Base-by-base conservation (phyloP, 2,113 vertebrate species). In the Oryzias curvinotus region DNA sequence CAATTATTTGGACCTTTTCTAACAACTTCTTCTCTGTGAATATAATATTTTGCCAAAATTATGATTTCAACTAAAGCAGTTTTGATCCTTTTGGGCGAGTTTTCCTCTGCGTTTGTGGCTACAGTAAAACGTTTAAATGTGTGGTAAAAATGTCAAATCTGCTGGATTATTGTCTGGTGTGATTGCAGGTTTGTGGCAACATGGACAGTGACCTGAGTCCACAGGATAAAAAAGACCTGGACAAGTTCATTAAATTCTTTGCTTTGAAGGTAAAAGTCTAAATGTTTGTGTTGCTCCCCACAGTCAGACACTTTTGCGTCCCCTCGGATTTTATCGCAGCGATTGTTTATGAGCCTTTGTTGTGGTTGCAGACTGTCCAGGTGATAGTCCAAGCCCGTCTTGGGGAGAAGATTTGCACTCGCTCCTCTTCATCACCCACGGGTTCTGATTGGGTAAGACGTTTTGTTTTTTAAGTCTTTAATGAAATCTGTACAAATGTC, bases 161-260 rank as follows among this genome's bases (percentile, higher is more conserved):
- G 36, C 36, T 36, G 36, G 3, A 12, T 10, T n/a, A 12, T 10
- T 36, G 14, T 65, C 36, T 7, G 67, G 12, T 59, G 14, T 28
- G 59, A 30, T 85, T 51, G 58, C 93, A 96, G 92, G 92, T 86
- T 84, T 42, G 69, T 77, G 91, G 87, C 92, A 93, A 91, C 86
- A 99, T 99, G 97, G 97, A 99, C 83, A 91, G 93, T 90, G 96
- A 98, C 90, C 92, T 99, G 90, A 98, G 89, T 91, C 93, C 93
- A 80, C 97, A 99, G 84, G 97, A 99, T 91, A 96, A 94, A 84
- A 99, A 97, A 90, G 97, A 99, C 90, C 88, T 99, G 93, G 97
- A 99, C 92, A 99, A 99, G 83, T 99, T 99, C 84, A 97, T 99
- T 71, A 98, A 98, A 84, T 99, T 99, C 90, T 99, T 99, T 91